phyloP scores from a whole-genome alignment of 2,797 vertebrate species.

The Chrosomus eos region DNA sequence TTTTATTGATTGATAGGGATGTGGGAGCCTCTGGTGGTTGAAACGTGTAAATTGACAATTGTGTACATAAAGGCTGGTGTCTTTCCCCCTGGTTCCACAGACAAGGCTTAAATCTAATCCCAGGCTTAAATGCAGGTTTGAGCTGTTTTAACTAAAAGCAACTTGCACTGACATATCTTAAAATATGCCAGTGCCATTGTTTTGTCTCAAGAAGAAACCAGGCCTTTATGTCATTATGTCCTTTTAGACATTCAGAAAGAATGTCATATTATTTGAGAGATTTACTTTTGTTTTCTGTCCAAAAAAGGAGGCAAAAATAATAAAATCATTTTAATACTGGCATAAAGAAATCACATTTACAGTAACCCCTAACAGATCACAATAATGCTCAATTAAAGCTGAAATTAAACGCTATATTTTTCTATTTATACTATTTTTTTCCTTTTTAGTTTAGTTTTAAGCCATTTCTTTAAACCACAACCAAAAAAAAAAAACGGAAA shows the following conservation, averaged over 20 bases:
- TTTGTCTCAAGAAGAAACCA: background rate
- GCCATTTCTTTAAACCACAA: background rate
- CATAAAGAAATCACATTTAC: conserved; percentile 1
- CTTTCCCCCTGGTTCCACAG: too few species aligned
- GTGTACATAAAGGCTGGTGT: background rate
- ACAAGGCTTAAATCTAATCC: too few species aligned
- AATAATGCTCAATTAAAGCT: background rate
- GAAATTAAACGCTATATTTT: background rate
- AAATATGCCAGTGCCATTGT: background rate
- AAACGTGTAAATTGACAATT: background rate
- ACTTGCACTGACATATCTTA: too few species aligned
- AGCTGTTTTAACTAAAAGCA: too few species aligned
- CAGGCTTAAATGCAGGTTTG: too few species aligned
- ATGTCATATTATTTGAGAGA: background rate
- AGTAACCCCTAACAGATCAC: background rate
- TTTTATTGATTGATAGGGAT: background rate
- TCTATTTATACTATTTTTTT: background rate
- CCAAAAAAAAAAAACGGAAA: background rate
- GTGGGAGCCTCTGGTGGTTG: conserved; percentile 41
- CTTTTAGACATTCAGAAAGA: background rate
- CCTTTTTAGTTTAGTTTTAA: background rate
- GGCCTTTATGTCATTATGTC: background rate
- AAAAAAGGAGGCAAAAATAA: background rate
- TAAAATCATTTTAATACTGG: background rate
- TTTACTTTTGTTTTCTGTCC: background rate